phyloP scores from a whole-genome alignment of 2,888 invertebrate genomes.

The Limenitis camilla region DNA sequence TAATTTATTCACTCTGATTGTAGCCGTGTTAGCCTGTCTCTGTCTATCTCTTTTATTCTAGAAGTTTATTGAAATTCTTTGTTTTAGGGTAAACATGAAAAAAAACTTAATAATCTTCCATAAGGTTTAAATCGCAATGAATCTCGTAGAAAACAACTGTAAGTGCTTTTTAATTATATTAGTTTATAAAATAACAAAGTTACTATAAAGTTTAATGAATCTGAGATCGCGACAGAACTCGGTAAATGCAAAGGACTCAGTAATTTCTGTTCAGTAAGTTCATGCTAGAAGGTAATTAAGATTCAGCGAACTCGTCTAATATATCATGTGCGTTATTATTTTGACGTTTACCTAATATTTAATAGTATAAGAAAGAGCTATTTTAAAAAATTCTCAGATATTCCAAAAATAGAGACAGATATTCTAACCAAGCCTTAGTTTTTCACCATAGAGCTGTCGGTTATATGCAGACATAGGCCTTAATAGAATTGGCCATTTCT shows the following conservation, averaged over 20 bases:
- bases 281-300: constrained; percentile 18
- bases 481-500: too few relatives aligned
- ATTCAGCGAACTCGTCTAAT: constrained; percentile 15
- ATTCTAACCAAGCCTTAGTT: too few relatives aligned
- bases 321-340: constrained; percentile 13
- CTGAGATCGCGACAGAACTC: neutral
- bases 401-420: too few relatives aligned
- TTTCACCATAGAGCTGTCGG: too few relatives aligned
- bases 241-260: constrained; percentile 8
- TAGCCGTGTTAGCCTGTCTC: too few relatives aligned
- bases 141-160: neutral
- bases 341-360: constrained; percentile 13
- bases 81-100: too few relatives aligned
- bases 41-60: too few relatives aligned
- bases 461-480: too few relatives aligned
- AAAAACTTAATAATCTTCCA: too few relatives aligned
- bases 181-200: constrained; percentile 1
- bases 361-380: neutral
- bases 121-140: neutral
- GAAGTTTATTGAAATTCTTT: too few relatives aligned
- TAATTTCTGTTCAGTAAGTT: constrained; percentile 13
- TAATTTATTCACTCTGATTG: too few relatives aligned
- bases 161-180: neutral
- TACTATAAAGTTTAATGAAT: neutral
- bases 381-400: neutral